Conservation (phyloP, 2,888 invertebrate genomes). For the Macrophya alboannulata region DNA sequence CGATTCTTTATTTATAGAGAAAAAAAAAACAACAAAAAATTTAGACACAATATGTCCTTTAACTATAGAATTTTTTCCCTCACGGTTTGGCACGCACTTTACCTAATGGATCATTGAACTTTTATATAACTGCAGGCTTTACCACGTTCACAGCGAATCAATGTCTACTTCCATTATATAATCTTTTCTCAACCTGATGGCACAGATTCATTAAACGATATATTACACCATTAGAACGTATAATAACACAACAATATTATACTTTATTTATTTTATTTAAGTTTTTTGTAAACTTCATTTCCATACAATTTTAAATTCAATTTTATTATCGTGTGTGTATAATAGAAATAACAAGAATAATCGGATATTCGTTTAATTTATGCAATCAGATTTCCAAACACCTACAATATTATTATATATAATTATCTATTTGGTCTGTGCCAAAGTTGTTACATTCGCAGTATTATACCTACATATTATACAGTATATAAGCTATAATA, state of each 20-base stretch:
- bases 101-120: slow-evolving; percentile 43
- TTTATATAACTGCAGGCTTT: slow-evolving; percentile 26
- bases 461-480: not conserved
- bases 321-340: not conserved
- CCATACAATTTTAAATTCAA: not conserved
- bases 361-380: not conserved
- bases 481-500: not conserved
- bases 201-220: slow-evolving; percentile 33
- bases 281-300: not conserved
- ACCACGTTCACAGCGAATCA: slow-evolving; percentile 27
- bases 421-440: not conserved
- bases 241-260: not conserved
- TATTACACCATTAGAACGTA: not conserved
- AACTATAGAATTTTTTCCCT: slow-evolving; percentile 14
- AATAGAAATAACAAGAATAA: not conserved
- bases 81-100: slow-evolving; percentile 25
- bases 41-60: not conserved
- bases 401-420: not conserved
- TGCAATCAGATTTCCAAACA: too few relatives aligned
- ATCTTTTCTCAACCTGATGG: slow-evolving; percentile 43
- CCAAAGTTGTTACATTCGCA: not conserved
- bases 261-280: not conserved
- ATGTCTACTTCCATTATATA: slow-evolving; percentile 35
- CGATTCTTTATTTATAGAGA: not conserved
- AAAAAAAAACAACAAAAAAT: not conserved